Conservation (phyloP, 2,888 invertebrate species). For the Epinotia brunnichana region DNA sequence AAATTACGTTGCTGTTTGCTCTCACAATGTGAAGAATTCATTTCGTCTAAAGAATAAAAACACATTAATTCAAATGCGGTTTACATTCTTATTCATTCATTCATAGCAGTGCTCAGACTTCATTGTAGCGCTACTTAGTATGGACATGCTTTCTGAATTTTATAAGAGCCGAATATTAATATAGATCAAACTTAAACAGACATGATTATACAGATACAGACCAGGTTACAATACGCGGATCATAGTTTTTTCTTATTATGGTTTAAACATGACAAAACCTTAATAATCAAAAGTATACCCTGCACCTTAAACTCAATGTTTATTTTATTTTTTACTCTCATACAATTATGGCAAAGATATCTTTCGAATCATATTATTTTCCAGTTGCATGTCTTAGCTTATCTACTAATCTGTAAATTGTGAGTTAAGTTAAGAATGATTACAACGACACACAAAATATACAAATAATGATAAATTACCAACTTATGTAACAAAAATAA, state of each 20-base stretch:
- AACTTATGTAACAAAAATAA: too few relatives aligned
- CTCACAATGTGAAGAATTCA: neutral
- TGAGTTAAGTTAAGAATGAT: too few relatives aligned
- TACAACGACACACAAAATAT: too few relatives aligned
- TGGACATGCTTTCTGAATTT: conserved; percentile 5
- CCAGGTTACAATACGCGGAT: neutral
- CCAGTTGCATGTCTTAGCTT: too few relatives aligned
- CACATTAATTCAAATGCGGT: neutral
- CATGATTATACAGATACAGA: neutral
- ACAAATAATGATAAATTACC: too few relatives aligned
- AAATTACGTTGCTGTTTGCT: neutral
- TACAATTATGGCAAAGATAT: neutral
- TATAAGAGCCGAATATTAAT: neutral
- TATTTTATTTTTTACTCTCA: too few relatives aligned
- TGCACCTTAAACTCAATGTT: too few relatives aligned
- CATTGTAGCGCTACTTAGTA: neutral
- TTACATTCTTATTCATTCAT: conserved; percentile 5
- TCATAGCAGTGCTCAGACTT: neutral
- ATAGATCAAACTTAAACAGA: neutral
- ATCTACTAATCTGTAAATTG: too few relatives aligned
- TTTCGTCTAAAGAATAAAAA: conserved; percentile 13
- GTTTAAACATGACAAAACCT: neutral
- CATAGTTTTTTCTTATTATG: neutral
- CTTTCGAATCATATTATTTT: neutral
- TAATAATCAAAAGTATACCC: neutral